Base-by-base conservation (phyloP, 2,797 vertebrate species). In the Liparis tanakae region DNA sequence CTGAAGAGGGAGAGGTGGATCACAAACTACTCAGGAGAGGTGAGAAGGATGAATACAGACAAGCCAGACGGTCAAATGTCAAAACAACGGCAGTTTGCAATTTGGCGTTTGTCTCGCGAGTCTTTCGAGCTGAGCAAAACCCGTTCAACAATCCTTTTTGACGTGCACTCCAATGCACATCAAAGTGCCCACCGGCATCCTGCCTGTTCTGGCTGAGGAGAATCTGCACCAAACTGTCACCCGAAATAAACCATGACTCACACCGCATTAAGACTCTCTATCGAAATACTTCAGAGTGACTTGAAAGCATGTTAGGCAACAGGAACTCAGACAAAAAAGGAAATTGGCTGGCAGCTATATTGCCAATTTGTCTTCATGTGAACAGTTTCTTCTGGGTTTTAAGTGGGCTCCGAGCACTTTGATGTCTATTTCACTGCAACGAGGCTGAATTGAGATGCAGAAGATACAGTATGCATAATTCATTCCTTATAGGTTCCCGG, bases 201-300 rank as follows among this genome's bases (percentile, higher is more conserved):
- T 54, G 61, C 20, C 18, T 44, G 41, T 39, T 66, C 50, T 51
- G 43, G 20, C 39, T 59, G 61, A 55, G 60, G 39, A 73, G 18
- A 79, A 73, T 41, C 46, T 66, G 22, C 20, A 60, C 14, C 3
- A 15, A 36, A 48, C 75, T 54, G 65, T 71, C 17, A 44, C 41
- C 43, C 56, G 30, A 81, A 67, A 70, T 66, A 60, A 59, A 50
- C 70, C 64, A 82, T 77, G 69, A 82, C 72, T 82, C 69, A 36
- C 34, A 20, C 33, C 55, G 58, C 39, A 53, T 46, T 60, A 15
- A 70, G 64, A 1, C 50, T 51, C 34, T 68, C n/a, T 78, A 79
- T 66, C 50, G 61, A 77, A 81, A 58, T 9, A 48, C 37, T 36
- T 66, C 48, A 70, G 36, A 57, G 67, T 58, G 44, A 67, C 48